Conservation (phyloP, 2,797 vertebrate genomes). For the Clarias platycephalus region DNA sequence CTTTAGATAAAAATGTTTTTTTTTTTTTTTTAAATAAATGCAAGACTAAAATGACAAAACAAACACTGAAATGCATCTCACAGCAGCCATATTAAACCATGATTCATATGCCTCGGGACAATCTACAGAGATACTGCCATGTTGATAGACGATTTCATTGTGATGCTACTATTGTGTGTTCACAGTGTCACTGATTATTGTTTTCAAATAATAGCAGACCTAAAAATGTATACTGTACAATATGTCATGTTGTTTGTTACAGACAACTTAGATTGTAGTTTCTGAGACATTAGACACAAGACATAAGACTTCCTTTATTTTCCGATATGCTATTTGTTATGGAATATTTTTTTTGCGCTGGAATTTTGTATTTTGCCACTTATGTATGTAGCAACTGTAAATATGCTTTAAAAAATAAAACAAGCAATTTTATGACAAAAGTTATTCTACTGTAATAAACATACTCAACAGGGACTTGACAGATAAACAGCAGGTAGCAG, state of each 20-base stretch:
- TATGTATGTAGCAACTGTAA: background rate
- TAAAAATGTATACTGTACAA: background rate
- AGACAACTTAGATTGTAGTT: background rate
- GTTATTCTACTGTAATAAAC: background rate
- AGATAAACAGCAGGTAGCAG: constrained; percentile 26
- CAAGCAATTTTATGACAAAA: background rate
- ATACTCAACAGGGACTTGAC: constrained; percentile 23
- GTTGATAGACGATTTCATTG: constrained; percentile 3
- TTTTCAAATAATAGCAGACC: background rate
- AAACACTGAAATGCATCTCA: background rate
- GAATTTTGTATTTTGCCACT: background rate
- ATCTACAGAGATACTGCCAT: background rate
- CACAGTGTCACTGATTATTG: background rate
- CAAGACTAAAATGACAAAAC: background rate
- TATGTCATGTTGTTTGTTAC: background rate
- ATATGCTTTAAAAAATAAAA: background rate
- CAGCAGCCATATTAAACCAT: constrained; percentile 5
- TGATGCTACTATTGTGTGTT: background rate
- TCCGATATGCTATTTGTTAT: background rate
- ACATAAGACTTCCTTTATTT: background rate
- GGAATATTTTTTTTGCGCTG: no score
- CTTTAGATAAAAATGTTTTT: no score
- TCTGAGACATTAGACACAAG: background rate
- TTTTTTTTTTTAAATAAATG: no score
- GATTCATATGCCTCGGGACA: background rate